Evolutionary conservation across 2,888 invertebrate species (phyloP), one percentile per base, ranked within the genome.

Genomic region (Tinea pellionella): DNA sequence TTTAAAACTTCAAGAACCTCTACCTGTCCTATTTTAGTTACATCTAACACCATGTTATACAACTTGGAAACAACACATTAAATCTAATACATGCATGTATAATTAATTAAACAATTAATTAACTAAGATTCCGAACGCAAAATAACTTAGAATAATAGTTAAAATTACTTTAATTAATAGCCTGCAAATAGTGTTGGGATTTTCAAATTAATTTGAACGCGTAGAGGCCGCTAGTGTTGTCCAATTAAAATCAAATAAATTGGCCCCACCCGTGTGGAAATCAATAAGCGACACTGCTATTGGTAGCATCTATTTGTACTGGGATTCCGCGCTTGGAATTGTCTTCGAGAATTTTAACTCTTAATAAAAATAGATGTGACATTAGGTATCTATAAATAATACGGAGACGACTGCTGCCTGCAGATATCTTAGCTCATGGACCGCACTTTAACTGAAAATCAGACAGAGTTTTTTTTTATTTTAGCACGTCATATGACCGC

Each of bases 211-310:
- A 53, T 24, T 24, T 18, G 18, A 12, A 53, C 19, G 11, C 19
- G 18, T 18, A 13, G n/a, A 24, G 53, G 19, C 24, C 24, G 53
- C 53, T 24, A n/a, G 19, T 53, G 24, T 18, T 53, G 53, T 53
- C 53, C 53, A 53, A 53, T 53, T 53, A 53, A 77, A 70, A 76
- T 66, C 65, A 70, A 73, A 77, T 77, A 75, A 74, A 78, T 73
- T 73, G 73, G 70, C 73, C 68, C 76, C 77, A 74, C 74, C 75
- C 74, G 74, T 73, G 74, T 72, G 73, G 72, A 74, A 78, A 78
- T 78, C 77, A 77, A 79, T 78, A 75, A 74, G 70, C 69, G 63
- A 66, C 66, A 64, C 64, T 66, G 66, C 69, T 69, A 57, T 56
- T 57, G 57, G 69, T 69, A 69, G 70, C 73, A 76, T 72, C 71